Conservation (phyloP, 2,797 vertebrate species). For the Chiroxiphia lanceolata region DNA sequence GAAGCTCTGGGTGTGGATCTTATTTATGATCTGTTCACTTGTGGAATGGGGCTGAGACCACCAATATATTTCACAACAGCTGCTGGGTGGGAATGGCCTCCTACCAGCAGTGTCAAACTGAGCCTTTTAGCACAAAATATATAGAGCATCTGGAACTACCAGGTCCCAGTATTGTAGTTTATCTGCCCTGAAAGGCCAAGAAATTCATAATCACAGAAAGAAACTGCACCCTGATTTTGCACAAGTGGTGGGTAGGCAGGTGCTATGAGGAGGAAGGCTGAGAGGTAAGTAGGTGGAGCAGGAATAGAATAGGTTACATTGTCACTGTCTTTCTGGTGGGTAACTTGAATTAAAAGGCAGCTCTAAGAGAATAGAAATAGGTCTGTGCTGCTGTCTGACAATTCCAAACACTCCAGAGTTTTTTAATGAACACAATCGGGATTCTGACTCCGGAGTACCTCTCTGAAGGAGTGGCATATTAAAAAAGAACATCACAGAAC, state of each 20-base stretch:
- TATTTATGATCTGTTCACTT: neutral
- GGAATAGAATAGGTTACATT: neutral
- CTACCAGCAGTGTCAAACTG: neutral
- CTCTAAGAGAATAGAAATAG: neutral
- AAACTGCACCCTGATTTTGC: neutral
- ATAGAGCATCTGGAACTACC: neutral
- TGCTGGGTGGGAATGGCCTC: neutral
- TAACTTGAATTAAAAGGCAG: neutral
- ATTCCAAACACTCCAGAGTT: neutral
- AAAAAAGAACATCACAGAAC: neutral
- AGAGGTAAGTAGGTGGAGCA: neutral
- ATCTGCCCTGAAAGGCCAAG: neutral
- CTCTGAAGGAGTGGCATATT: neutral
- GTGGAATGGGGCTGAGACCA: neutral
- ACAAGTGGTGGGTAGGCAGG: neutral
- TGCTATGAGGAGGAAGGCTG: neutral
- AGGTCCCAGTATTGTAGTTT: neutral
- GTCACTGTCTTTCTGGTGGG: neutral
- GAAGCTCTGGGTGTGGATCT: neutral
- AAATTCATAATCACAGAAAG: neutral
- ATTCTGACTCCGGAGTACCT: neutral
- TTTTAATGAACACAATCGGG: neutral
- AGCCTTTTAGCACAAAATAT: neutral
- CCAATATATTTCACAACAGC: constrained; percentile 5
- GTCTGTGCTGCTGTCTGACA: neutral